Evolutionary conservation across 2,113 vertebrate genomes (phyloP).

Genomic region (Tragelaphus strepsiceros): DNA sequence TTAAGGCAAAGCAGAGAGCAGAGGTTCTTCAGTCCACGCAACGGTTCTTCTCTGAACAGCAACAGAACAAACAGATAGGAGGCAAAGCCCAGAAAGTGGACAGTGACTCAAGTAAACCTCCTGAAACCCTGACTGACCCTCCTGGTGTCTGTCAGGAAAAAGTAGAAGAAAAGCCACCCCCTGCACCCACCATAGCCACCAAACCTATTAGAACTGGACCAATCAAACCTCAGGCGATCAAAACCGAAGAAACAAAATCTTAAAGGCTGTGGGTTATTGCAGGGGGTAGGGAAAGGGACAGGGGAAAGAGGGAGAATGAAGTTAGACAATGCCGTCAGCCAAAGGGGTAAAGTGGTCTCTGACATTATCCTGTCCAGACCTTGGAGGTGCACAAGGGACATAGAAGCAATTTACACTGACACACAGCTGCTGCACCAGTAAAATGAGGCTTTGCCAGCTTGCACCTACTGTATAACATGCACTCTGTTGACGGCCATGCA

Average conservation of each 20-base stretch:
- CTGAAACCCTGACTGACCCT: constrained; percentile 82
- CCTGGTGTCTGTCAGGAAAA: constrained; percentile 84
- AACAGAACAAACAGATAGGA: constrained; percentile 90
- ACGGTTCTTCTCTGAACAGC: constrained; percentile 98
- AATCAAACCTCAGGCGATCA: constrained; percentile 99
- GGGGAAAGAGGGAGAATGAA: constrained; percentile 23
- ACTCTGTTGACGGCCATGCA: constrained; percentile 4
- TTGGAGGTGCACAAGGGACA: not conserved
- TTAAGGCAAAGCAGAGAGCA: constrained; percentile 97
- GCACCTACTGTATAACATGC: constrained; percentile 1
- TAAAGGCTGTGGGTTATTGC: constrained; percentile 65
- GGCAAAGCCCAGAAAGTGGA: constrained; percentile 88
- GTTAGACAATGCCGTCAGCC: constrained; percentile 52
- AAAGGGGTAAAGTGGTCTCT: constrained; percentile 16
- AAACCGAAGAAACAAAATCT: constrained; percentile 97
- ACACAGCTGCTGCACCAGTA: constrained; percentile 22
- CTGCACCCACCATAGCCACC: constrained; percentile 77
- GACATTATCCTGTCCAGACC: constrained; percentile 38
- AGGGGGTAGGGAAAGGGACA: not conserved
- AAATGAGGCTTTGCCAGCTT: constrained; percentile 52
- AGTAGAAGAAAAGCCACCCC: constrained; percentile 86
- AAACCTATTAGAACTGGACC: constrained; percentile 98
- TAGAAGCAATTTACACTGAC: not conserved
- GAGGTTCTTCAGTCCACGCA: constrained; percentile 99
- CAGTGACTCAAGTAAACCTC: constrained; percentile 83